phyloP scores from a whole-genome alignment of 2,888 invertebrate genomes.

The Escarpia spicata region DNA sequence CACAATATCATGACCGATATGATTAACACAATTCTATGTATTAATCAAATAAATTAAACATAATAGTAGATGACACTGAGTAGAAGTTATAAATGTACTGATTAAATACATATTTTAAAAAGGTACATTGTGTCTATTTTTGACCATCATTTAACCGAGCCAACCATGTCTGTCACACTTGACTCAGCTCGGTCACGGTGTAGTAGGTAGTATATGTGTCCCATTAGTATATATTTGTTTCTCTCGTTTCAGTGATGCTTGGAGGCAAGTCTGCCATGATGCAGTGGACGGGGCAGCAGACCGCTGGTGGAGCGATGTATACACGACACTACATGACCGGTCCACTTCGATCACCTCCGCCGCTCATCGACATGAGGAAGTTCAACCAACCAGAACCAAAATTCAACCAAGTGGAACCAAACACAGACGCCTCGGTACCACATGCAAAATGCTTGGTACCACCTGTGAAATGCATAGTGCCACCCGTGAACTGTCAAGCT shows the following conservation, averaged over 20 bases:
- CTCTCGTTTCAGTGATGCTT: background rate
- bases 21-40: too few relatives aligned
- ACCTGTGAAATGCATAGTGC: background rate
- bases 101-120: too few relatives aligned
- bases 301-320: background rate
- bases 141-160: background rate
- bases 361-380: background rate
- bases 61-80: too few relatives aligned
- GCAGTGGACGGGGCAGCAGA: background rate
- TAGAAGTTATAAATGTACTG: too few relatives aligned
- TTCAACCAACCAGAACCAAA: background rate
- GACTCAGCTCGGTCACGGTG: background rate
- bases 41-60: too few relatives aligned
- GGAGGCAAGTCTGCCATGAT: background rate
- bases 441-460: background rate
- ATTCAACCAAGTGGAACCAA: too few relatives aligned
- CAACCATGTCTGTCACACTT: background rate
- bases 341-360: background rate
- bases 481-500: background rate
- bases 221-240: background rate
- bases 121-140: too few relatives aligned
- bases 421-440: background rate
- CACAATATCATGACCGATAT: too few relatives aligned
- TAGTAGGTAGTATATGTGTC: background rate
- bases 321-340: background rate